A percentile compares a stretch with the other conserved stretches of the same genome.
phyloP scores from a whole-genome alignment of 2,888 invertebrate species.

The Abrostola triplasia region DNA sequence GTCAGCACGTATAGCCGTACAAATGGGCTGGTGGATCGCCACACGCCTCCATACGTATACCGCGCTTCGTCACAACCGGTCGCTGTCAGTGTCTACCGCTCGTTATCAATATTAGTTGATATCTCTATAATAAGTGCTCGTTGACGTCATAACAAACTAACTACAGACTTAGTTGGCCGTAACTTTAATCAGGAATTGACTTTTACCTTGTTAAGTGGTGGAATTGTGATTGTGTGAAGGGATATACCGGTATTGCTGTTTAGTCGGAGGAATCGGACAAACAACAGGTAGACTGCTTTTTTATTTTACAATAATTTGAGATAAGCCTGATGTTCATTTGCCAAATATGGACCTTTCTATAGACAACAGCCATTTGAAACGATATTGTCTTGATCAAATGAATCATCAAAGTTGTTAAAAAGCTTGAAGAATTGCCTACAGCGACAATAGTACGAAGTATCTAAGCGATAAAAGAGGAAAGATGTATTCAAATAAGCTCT shows the following conservation, averaged over 20 bases:
- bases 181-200: constrained; percentile 33
- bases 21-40: constrained; percentile 59
- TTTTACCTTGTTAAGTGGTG: constrained; percentile 26
- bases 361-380: too few relatives aligned
- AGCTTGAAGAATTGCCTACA: too few relatives aligned
- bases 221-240: constrained; percentile 23
- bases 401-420: too few relatives aligned
- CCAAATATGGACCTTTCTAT: too few relatives aligned
- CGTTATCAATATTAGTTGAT: constrained; percentile 76
- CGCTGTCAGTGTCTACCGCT: constrained; percentile 58
- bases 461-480: too few relatives aligned
- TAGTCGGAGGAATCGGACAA: constrained; percentile 14
- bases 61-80: constrained; percentile 63
- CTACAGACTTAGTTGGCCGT: constrained; percentile 23
- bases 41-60: constrained; percentile 73
- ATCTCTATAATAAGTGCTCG: constrained; percentile 65
- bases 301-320: too few relatives aligned
- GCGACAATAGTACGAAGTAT: too few relatives aligned
- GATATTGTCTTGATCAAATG: too few relatives aligned
- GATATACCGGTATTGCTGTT: constrained; percentile 22
- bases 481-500: background rate
- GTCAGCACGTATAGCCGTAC: constrained; percentile 60
- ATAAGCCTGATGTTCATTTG: too few relatives aligned
- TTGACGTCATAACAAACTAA: constrained; percentile 59
- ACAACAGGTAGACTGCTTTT: constrained; percentile 40